These are phyloP conservation scores for Anguilla obscura DNA, from an alignment of 2,797 vertebrate genomes.

Conservation along the genomic window DNA sequence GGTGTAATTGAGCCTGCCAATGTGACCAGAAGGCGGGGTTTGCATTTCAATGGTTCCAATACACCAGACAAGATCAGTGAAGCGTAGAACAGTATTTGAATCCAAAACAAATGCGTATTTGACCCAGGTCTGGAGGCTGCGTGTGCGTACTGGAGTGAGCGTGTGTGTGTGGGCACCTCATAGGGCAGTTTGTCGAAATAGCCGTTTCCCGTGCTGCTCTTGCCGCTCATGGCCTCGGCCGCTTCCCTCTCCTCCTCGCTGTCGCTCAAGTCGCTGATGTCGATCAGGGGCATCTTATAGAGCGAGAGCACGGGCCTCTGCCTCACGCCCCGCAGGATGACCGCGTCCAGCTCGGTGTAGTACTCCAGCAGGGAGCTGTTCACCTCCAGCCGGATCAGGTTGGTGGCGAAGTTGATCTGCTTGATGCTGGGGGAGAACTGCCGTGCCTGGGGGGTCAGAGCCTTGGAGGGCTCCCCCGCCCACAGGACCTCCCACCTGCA, in stretches of 20 bases:
- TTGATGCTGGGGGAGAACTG: constrained; percentile 93
- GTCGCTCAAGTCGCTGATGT: constrained; percentile 87
- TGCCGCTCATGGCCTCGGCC: constrained; percentile 72
- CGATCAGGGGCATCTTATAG: constrained; percentile 85
- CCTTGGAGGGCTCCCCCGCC: constrained; percentile 87
- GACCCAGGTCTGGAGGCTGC: not conserved
- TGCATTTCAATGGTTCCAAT: no score
- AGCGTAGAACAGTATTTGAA: no score
- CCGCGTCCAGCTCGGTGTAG: constrained; percentile 95
- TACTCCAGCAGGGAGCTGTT: constrained; percentile 95
- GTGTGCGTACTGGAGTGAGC: not conserved
- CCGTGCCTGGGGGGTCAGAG: constrained; percentile 86
- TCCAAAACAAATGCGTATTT: not conserved
- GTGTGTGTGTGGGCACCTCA: constrained; percentile 75
- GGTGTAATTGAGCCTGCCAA: no score
- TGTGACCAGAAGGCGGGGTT: no score
- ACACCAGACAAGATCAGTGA: no score
- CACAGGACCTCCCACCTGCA: constrained; percentile 92
- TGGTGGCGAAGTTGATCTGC: constrained; percentile 92
- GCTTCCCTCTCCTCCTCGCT: constrained; percentile 84
- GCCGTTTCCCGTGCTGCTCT: constrained; percentile 83
- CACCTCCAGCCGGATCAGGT: constrained; percentile 92
- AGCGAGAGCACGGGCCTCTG: constrained; percentile 86
- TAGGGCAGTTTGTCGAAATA: constrained; percentile 97
- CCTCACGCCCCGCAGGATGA: constrained; percentile 88